A percentile compares a stretch with the other conserved stretches of the same genome.
Evolutionary conservation across 2,797 vertebrate genomes (phyloP).

Genomic region (Lagodon rhomboides): DNA sequence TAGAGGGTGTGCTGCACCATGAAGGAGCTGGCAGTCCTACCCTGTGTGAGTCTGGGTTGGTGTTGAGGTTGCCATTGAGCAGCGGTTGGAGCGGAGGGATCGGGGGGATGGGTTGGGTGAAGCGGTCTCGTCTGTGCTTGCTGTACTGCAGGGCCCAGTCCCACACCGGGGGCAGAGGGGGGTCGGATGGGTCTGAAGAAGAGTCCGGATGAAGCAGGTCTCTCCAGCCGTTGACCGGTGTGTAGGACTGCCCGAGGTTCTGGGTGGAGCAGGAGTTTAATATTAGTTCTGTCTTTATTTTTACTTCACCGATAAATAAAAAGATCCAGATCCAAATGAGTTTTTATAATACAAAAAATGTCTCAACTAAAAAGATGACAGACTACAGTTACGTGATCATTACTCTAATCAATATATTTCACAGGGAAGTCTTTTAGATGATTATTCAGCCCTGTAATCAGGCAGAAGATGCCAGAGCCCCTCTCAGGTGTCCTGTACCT

Average conservation of each 20-base stretch:
- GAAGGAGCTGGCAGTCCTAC: constrained; percentile 43
- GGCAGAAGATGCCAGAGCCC: neutral
- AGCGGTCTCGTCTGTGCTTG: constrained; percentile 81
- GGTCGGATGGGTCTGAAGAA: constrained; percentile 78
- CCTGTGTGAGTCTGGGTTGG: constrained; percentile 77
- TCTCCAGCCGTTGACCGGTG: constrained; percentile 85
- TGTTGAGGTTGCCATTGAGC: constrained; percentile 88
- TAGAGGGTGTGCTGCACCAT: constrained; percentile 28
- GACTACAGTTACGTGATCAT: neutral
- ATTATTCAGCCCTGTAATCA: neutral
- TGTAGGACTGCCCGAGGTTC: constrained; percentile 85
- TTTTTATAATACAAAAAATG: neutral
- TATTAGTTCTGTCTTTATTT: no score
- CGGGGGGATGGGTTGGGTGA: constrained; percentile 85
- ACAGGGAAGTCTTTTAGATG: neutral
- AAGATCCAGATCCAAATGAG: neutral
- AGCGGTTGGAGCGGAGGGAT: constrained; percentile 55
- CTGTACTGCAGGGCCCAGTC: constrained; percentile 92
- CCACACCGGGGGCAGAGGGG: constrained; percentile 88
- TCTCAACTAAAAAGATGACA: neutral
- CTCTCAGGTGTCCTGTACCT: constrained; percentile 75
- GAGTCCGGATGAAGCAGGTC: constrained; percentile 77
- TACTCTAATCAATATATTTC: neutral
- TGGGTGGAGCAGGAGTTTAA: constrained; percentile 37
- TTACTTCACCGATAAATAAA: neutral